Conservation (phyloP, 2,888 invertebrate genomes). For the Lymantria monacha region DNA sequence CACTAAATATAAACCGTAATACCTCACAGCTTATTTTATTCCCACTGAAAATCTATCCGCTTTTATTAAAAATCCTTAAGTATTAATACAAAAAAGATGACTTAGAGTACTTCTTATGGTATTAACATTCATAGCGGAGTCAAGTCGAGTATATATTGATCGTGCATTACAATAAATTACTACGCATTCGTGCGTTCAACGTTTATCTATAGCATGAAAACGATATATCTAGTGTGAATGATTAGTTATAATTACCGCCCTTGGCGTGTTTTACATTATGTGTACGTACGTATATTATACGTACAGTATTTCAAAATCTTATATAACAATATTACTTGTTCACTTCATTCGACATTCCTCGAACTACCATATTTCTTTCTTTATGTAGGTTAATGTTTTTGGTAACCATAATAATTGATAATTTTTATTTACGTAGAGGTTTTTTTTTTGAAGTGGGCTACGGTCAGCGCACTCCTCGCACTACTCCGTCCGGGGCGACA, state of each 20-base stretch:
- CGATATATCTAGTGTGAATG: conserved; percentile 38
- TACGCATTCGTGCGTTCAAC: conserved; percentile 36
- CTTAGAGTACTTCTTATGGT: conserved; percentile 9
- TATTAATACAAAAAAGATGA: too few relatives aligned
- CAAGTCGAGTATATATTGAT: conserved; percentile 33
- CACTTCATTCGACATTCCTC: conserved; percentile 12
- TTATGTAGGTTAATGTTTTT: conserved; percentile 7
- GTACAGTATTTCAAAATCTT: conserved; percentile 37
- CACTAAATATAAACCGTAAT: too few relatives aligned
- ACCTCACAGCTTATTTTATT: too few relatives aligned
- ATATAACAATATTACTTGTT: conserved; percentile 31
- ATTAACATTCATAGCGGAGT: conserved; percentile 40
- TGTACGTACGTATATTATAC: conserved; percentile 41
- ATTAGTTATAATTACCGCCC: conserved; percentile 50
- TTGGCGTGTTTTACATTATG: conserved; percentile 42
- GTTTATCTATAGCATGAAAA: conserved; percentile 34
- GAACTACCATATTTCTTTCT: conserved; percentile 3
- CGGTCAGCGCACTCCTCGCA: too few relatives aligned
- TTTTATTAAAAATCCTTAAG: too few relatives aligned
- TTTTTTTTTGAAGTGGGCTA: too few relatives aligned
- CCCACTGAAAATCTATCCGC: too few relatives aligned
- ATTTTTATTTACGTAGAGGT: too few relatives aligned
- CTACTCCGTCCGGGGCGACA: too few relatives aligned
- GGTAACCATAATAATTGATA: conserved; percentile 2
- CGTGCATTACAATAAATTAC: conserved; percentile 40